Evolutionary conservation across 30 jellyfish, hydroid and myxozoan species (phyloP).

Genomic region (Hydractinia echinata): DNA sequence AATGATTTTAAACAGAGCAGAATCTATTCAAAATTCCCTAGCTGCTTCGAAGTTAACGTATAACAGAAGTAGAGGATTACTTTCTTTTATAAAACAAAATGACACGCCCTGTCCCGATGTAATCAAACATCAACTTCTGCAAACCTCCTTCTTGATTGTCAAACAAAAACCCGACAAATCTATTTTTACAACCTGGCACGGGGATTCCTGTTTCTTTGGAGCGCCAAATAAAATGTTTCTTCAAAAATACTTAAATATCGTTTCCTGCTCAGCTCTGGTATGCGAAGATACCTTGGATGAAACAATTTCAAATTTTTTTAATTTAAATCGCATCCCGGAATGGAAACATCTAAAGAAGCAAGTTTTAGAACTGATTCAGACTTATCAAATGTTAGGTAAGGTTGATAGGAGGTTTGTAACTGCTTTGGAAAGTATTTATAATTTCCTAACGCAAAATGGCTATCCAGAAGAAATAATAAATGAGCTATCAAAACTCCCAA

Average conservation of each 20-base stretch:
- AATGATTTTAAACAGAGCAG: conserved; percentile 53
- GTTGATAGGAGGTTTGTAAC: neutral
- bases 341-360: conserved; percentile 20
- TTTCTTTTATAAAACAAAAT: neutral
- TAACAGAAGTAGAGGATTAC: neutral
- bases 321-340: conserved; percentile 4
- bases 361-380: neutral
- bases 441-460: neutral
- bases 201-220: conserved; percentile 2
- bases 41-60: neutral
- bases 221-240: conserved; percentile 21
- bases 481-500: neutral
- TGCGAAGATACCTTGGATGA: neutral
- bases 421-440: neutral
- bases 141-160: conserved; percentile 20
- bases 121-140: neutral
- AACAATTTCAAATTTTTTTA: neutral
- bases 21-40: conserved; percentile 22
- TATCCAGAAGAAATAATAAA: neutral
- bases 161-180: neutral
- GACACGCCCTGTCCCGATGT: neutral
- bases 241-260: neutral
- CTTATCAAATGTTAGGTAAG: conserved; percentile 1
- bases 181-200: neutral
- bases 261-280: neutral